phyloP scores from a whole-genome alignment of 1,140 invertebrate species.

The Zaprionus camerounensis region DNA sequence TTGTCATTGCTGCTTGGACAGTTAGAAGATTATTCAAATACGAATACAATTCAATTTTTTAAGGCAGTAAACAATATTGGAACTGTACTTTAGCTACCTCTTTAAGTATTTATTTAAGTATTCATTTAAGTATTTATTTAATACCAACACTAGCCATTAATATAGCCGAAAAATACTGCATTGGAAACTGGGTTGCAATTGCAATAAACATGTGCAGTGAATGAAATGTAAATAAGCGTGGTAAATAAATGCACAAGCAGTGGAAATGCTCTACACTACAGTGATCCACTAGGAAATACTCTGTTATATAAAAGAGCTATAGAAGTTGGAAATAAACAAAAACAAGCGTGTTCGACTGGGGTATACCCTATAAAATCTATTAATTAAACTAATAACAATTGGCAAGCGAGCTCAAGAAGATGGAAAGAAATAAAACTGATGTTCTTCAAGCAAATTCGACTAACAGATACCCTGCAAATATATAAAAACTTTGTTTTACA shows the following conservation, averaged over 20 bases:
- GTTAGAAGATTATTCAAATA: background rate
- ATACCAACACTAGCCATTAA: background rate
- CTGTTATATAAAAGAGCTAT: no score
- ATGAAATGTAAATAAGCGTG: slow-evolving; percentile 17
- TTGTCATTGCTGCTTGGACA: background rate
- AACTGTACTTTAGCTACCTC: background rate
- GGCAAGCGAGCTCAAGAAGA: background rate
- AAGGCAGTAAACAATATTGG: background rate
- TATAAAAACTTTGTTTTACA: background rate
- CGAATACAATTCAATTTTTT: background rate
- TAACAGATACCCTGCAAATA: background rate
- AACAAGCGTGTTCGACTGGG: background rate
- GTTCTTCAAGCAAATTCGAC: background rate
- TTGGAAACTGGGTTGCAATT: background rate
- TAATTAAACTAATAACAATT: background rate
- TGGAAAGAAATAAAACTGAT: background rate
- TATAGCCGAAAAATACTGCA: background rate
- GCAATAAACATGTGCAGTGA: slow-evolving; percentile 10
- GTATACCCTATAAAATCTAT: background rate
- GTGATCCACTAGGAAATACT: background rate
- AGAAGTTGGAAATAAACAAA: no score
- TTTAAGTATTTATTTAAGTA: background rate
- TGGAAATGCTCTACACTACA: background rate
- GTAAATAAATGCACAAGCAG: background rate
- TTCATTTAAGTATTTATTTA: background rate